Base-by-base conservation (phyloP, 2,113 vertebrate genomes). In the Megaptera novaeangliae region DNA sequence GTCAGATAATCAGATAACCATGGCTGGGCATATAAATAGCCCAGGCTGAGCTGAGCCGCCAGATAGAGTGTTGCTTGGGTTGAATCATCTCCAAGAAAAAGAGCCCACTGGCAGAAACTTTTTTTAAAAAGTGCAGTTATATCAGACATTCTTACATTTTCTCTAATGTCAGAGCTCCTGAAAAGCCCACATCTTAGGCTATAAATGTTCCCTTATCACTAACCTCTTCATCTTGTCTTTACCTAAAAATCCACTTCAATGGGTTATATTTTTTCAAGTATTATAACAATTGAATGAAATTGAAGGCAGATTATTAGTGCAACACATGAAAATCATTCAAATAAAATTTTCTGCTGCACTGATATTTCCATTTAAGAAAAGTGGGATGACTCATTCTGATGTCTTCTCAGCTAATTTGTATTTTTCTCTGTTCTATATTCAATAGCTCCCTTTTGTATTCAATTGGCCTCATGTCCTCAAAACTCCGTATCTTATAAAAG, bases 1-100 rank as follows among this genome's bases (percentile, higher is more conserved):
- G 91, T 86, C 96, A 95, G 91, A 91, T 93, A 78, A 83, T 85
- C 85, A 94, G 80, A 92, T 90, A 41, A n/a, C 55, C 77, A 68
- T 0, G 15, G 34, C 7, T 31, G 90, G 80, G 80, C 52, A 39
- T 12, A 27, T 61, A 86, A 86, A 88, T 11, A 49, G 34, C 6
- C 46, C 68, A 36, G 63, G 41, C n/a, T 74, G 46, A 36, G 41
- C 29, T 77, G 77, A 74, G 39, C 46, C 68, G 64, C 64, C 57
- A 91, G 87, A 86, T 52, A 92, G 1, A 91, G 3, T 29, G 0
- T 10, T 36, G 17, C 31, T 44, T 66, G 20, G 9, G 31, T 39
- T 78, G 41, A 84, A 82, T 46, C 57, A 93, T 85, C 31, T 69
- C 39, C 25, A 95, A 66, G 41, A 74, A 85, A 95, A 89, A 66